Conservation (phyloP, 2,113 vertebrate genomes). For the Mystacornis crossleyi region DNA sequence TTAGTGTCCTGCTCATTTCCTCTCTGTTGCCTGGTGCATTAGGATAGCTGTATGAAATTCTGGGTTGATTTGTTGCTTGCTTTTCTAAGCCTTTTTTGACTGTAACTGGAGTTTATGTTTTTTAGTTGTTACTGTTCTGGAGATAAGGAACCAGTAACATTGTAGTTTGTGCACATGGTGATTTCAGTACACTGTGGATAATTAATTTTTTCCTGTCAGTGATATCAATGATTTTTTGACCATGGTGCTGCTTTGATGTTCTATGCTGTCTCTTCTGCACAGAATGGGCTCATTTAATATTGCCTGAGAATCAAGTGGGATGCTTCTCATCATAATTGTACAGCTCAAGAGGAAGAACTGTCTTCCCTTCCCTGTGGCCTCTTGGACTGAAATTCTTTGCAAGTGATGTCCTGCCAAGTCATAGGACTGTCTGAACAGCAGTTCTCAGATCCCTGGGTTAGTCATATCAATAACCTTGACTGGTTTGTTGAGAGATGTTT, state of each 20-base stretch:
- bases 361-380: conserved; percentile 29
- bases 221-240: not conserved
- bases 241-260: not conserved
- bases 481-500: not conserved
- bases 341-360: not conserved
- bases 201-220: not conserved
- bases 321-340: not conserved
- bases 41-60: not conserved
- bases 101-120: not conserved
- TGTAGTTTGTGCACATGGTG: not conserved
- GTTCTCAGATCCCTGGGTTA: not conserved
- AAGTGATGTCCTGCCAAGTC: conserved; percentile 55
- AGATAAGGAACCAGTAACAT: not conserved
- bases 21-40: not conserved
- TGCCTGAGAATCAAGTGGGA: not conserved
- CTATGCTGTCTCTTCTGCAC: not conserved
- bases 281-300: not conserved
- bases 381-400: conserved; percentile 28
- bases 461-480: not conserved
- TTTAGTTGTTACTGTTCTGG: not conserved
- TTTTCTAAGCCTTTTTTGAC: not conserved
- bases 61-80: not conserved
- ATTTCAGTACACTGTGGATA: not conserved
- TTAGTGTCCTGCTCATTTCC: not conserved
- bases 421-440: conserved; percentile 19